These are phyloP conservation scores for Caenorhabditis auriculariae DNA, from an alignment of 2,888 invertebrate genomes.

Conservation along the genomic window DNA sequence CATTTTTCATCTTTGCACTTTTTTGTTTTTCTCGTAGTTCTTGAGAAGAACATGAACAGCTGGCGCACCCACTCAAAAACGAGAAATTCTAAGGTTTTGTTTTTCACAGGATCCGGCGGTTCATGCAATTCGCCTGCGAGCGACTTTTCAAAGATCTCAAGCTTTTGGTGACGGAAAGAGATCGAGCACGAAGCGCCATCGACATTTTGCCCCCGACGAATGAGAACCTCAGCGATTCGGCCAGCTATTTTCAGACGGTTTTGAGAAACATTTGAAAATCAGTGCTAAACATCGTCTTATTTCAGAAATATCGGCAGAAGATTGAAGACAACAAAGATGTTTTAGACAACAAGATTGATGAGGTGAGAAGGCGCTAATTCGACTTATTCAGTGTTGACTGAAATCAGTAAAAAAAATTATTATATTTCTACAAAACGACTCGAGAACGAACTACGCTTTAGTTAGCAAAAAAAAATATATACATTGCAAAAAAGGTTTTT, in stretches of 20 bases:
- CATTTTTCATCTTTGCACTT: no score
- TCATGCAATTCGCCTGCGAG: no score
- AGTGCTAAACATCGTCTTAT: no score
- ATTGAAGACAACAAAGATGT: conserved; percentile 32
- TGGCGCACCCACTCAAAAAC: no score
- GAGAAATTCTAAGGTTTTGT: no score
- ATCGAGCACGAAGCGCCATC: conserved; percentile 26
- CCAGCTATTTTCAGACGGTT: conserved; percentile 28
- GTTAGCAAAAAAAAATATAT: background rate
- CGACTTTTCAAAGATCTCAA: conserved; percentile 26
- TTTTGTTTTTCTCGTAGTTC: no score
- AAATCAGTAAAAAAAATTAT: background rate
- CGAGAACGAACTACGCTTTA: background rate
- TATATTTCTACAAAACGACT: background rate
- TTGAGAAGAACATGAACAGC: no score
- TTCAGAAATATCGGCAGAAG: conserved; percentile 33
- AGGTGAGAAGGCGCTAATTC: conserved; percentile 23
- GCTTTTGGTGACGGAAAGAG: conserved; percentile 30
- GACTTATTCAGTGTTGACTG: conserved; percentile 2
- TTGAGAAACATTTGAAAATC: no score
- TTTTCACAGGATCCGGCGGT: no score
- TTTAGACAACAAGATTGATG: conserved; percentile 31
- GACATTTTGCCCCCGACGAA: conserved; percentile 13
- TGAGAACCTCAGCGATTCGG: conserved; percentile 21
- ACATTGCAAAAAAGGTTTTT: no score